Evolutionary conservation across 2,888 invertebrate species (phyloP).

Genomic region (Dascillus cervinus): DNA sequence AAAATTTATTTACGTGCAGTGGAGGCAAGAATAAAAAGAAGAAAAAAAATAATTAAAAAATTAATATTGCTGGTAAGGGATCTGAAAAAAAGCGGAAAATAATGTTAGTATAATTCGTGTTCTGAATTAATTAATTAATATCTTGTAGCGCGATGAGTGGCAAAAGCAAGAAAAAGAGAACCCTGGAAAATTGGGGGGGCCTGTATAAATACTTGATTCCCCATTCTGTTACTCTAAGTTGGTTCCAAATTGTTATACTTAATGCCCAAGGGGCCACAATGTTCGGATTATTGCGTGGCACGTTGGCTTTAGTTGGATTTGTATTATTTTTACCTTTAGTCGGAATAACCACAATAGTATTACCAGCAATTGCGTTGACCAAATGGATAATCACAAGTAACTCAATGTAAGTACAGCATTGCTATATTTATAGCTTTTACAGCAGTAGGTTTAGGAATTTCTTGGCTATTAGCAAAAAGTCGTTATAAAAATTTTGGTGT

Average conservation of each 20-base stretch:
- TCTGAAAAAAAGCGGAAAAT: no score
- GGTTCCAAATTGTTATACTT: slow-evolving; percentile 78
- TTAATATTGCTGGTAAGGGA: no score
- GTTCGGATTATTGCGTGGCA: slow-evolving; percentile 70
- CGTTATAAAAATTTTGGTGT: slow-evolving; percentile 61
- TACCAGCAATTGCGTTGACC: slow-evolving; percentile 67
- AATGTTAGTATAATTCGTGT: no score
- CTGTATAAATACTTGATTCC: slow-evolving; percentile 73
- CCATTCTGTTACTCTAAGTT: slow-evolving; percentile 81
- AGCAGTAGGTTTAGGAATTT: slow-evolving; percentile 52
- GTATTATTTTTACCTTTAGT: slow-evolving; percentile 73
- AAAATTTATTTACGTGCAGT: no score
- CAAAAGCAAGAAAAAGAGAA: no score
- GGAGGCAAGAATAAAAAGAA: no score
- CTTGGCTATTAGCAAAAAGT: slow-evolving; percentile 59
- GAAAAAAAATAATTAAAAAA: no score
- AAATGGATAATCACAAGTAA: slow-evolving; percentile 66
- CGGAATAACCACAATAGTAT: slow-evolving; percentile 63
- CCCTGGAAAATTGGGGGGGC: slow-evolving; percentile 76
- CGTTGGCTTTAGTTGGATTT: slow-evolving; percentile 68
- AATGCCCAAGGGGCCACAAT: slow-evolving; percentile 78
- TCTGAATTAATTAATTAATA: no score
- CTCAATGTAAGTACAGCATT: slow-evolving; percentile 54
- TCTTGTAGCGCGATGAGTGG: no score
- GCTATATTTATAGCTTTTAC: slow-evolving; percentile 52